phyloP scores from a whole-genome alignment of 2,797 vertebrate species.

The Fringilla coelebs region DNA sequence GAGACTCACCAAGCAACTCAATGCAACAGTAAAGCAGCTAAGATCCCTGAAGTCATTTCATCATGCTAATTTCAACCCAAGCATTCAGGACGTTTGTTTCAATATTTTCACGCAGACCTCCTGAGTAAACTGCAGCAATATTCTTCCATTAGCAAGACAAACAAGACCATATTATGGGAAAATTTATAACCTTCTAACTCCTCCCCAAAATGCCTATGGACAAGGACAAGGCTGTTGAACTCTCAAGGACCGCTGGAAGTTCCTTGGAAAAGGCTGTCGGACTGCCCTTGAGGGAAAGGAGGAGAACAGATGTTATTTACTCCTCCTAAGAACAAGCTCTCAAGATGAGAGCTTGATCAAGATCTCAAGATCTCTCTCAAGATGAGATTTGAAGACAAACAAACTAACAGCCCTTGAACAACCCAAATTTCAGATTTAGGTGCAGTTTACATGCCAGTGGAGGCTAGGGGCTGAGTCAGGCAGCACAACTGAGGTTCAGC shows the following conservation, averaged over 20 bases:
- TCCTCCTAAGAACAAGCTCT: not conserved
- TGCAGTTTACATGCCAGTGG: not conserved
- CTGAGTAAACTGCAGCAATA: not conserved
- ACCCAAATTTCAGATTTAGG: not conserved
- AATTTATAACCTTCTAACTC: not conserved
- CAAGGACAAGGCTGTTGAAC: not conserved
- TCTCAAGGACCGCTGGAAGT: accelerated
- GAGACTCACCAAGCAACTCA: not conserved
- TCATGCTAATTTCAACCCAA: not conserved
- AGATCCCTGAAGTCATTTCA: not conserved
- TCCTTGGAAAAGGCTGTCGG: not conserved
- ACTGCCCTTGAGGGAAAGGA: not conserved
- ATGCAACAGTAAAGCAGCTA: not conserved
- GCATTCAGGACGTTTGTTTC: not conserved
- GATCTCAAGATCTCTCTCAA: too few species aligned
- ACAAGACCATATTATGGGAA: not conserved
- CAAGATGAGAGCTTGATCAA: too few species aligned
- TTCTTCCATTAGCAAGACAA: not conserved
- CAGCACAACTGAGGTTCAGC: not conserved
- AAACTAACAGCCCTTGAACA: not conserved
- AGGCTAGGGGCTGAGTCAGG: not conserved
- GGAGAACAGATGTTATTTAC: not conserved
- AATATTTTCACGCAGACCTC: not conserved
- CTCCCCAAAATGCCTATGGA: not conserved
- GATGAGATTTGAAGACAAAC: not conserved